Percentiles rank a stretch among this genome's conserved stretches.
These are phyloP conservation scores for Chaetoderma sp. DNA, from an alignment of 2,888 invertebrate genomes.

Conservation along the genomic window DNA sequence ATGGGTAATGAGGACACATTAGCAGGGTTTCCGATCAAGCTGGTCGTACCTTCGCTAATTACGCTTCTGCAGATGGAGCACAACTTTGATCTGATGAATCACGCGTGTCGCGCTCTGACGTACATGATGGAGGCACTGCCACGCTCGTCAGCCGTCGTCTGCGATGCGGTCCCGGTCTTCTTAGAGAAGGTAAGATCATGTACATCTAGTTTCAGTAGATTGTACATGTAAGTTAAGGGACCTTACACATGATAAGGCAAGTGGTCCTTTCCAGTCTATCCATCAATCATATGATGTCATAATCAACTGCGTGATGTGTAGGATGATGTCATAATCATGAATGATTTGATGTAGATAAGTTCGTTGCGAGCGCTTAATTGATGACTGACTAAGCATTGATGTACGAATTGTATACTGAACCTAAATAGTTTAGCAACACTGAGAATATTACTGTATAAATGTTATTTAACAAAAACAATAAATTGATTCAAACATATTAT, in stretches of 20 bases:
- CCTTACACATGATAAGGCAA: not conserved
- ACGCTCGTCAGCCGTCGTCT: conserved; percentile 90
- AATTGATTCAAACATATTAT: too few species aligned
- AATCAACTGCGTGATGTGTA: too few species aligned
- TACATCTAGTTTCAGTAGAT: not conserved
- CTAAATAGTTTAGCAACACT: not conserved
- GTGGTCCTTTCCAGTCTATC: too few species aligned
- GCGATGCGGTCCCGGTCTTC: conserved; percentile 97
- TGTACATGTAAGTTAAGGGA: not conserved
- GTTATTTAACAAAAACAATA: too few species aligned
- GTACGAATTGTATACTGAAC: not conserved
- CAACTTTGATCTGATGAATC: conserved; percentile 99
- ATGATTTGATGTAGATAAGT: too few species aligned
- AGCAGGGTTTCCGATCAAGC: conserved; percentile 97
- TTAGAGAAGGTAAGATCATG: conserved; percentile 78
- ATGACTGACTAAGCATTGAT: too few species aligned
- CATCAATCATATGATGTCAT: too few species aligned
- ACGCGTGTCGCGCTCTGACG: conserved; percentile 96
- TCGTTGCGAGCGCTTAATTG: too few species aligned
- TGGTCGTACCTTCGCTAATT: conserved; percentile 95
- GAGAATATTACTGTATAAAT: too few species aligned
- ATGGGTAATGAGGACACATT: conserved; percentile 99
- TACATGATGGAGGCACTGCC: conserved; percentile 99
- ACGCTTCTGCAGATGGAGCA: conserved; percentile 94
- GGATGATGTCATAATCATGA: too few species aligned